Percentiles rank a stretch among this genome's conserved stretches.
These are phyloP conservation scores for Halocaridina rubra DNA, from an alignment of 2,888 invertebrate genomes.

Conservation along the genomic window DNA sequence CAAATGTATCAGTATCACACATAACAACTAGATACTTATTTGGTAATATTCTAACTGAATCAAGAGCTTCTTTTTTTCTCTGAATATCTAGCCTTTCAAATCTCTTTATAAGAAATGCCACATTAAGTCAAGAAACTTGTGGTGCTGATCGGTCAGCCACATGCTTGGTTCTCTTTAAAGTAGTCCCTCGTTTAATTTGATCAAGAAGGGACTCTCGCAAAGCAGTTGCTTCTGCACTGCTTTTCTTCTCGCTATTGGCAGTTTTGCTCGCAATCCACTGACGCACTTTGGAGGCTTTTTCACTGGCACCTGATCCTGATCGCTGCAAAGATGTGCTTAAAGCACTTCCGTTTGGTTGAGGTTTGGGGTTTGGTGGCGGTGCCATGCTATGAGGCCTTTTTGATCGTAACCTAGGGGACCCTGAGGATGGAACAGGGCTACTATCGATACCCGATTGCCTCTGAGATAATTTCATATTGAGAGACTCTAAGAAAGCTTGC, in stretches of 20 bases:
- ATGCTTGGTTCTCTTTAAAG: slow-evolving; percentile 80
- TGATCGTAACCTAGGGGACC: slow-evolving; percentile 24
- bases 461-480: slow-evolving; percentile 50
- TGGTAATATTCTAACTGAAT: slow-evolving; percentile 23
- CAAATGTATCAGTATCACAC: slow-evolving; percentile 20
- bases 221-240: slow-evolving; percentile 78
- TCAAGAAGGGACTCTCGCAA: slow-evolving; percentile 93
- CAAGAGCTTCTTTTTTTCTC: slow-evolving; percentile 40
- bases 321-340: slow-evolving; percentile 26
- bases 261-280: slow-evolving; percentile 75
- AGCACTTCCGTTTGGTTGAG: slow-evolving; percentile 53
- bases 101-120: slow-evolving; percentile 29
- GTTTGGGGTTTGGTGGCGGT: slow-evolving; percentile 30
- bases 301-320: slow-evolving; percentile 49
- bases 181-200: slow-evolving; percentile 89
- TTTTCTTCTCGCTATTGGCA: slow-evolving; percentile 65
- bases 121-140: slow-evolving; percentile 53
- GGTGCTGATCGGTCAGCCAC: slow-evolving; percentile 89
- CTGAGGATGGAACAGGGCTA: not conserved
- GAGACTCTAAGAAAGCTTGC: slow-evolving; percentile 47
- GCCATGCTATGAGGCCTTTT: slow-evolving; percentile 1
- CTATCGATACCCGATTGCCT: slow-evolving; percentile 12
- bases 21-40: slow-evolving; percentile 17
- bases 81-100: slow-evolving; percentile 33
- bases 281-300: slow-evolving; percentile 71